Conservation (phyloP, 92 coral and sea anemone species). For the Phenganax stokvisi region DNA sequence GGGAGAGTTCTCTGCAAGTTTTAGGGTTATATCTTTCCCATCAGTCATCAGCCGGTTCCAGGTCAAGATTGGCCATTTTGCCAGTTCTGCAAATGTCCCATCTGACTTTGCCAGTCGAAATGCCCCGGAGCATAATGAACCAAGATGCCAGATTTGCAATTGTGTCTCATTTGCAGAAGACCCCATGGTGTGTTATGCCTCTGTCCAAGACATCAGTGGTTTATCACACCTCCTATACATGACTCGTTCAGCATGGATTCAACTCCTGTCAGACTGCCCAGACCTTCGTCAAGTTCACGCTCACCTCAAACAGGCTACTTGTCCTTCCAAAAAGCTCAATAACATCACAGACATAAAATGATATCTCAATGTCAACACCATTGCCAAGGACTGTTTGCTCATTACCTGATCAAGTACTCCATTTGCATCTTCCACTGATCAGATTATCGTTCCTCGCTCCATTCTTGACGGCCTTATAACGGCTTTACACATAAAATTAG, state of each 20-base stretch:
- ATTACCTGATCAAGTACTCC: slow-evolving; percentile 14
- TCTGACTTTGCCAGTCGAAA: slow-evolving; percentile 53
- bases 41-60: slow-evolving; percentile 47
- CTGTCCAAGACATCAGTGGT: slow-evolving; percentile 20
- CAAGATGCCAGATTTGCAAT: background rate
- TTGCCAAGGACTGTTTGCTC: background rate
- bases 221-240: background rate
- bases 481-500: slow-evolving; percentile 19
- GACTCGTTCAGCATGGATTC: too few relatives aligned
- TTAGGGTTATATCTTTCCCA: slow-evolving; percentile 34
- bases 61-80: background rate
- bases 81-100: slow-evolving; percentile 40
- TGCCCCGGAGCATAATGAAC: slow-evolving; percentile 34
- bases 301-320: too few relatives aligned
- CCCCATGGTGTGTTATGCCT: slow-evolving; percentile 36
- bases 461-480: background rate
- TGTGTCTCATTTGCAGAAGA: slow-evolving; percentile 37
- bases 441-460: background rate
- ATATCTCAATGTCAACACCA: slow-evolving; percentile 19
- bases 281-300: slow-evolving; percentile 4
- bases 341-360: slow-evolving; percentile 11
- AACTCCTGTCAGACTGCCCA: slow-evolving; percentile 24
- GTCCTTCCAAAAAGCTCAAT: too few relatives aligned
- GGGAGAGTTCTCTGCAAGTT: slow-evolving; percentile 43
- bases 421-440: slow-evolving; percentile 1